Percentiles rank a stretch among this genome's conserved stretches.
phyloP scores from a whole-genome alignment of 2,113 vertebrate genomes.

The Zosterops borbonicus region DNA sequence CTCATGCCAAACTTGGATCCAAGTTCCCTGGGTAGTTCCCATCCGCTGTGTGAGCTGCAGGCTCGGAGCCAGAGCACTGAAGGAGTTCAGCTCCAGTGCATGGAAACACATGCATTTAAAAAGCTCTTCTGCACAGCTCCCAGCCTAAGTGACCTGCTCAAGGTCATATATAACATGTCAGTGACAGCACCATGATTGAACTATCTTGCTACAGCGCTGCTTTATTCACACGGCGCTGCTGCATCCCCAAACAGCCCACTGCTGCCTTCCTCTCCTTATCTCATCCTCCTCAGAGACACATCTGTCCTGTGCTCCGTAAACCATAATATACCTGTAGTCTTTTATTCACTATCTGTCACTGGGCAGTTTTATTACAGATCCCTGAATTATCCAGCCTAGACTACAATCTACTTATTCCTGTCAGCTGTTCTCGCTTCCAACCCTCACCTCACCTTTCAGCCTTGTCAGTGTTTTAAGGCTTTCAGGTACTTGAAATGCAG shows the following conservation, averaged over 20 bases:
- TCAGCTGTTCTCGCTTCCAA: neutral
- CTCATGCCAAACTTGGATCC: neutral
- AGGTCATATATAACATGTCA: conserved; percentile 2
- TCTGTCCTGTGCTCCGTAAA: conserved; percentile 55
- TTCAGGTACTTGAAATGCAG: neutral
- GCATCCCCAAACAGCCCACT: neutral
- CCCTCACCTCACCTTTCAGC: neutral
- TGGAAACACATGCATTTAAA: neutral
- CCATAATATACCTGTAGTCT: conserved; percentile 45
- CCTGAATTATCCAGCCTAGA: conserved; percentile 47
- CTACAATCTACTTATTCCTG: conserved; percentile 27
- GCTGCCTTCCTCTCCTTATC: conserved; percentile 33
- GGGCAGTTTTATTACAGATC: conserved; percentile 48
- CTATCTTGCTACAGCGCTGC: neutral
- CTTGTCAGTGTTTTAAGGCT: neutral
- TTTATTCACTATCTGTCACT: conserved; percentile 52
- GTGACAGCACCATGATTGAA: conserved; percentile 18
- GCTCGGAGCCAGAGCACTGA: neutral
- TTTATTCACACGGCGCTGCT: conserved; percentile 8
- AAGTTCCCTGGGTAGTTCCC: neutral
- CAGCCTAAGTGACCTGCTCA: conserved; percentile 37
- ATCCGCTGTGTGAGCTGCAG: neutral
- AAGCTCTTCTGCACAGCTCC: neutral
- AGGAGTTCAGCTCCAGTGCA: neutral
- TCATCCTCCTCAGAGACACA: conserved; percentile 43